These are phyloP conservation scores for Acomys russatus DNA, from an alignment of 2,797 vertebrate species.

Conservation along the genomic window DNA sequence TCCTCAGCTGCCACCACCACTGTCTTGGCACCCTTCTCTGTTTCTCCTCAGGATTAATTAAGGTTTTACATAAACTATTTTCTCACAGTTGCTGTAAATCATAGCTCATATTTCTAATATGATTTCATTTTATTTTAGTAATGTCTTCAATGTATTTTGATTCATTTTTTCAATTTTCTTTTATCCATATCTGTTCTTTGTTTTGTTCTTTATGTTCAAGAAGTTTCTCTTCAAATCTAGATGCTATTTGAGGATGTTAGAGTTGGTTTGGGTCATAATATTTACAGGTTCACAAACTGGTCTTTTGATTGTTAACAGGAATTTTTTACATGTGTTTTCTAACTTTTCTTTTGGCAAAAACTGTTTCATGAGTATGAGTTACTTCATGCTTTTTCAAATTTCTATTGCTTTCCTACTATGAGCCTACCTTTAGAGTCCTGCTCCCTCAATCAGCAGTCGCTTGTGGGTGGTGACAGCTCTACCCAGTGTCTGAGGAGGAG, in stretches of 20 bases:
- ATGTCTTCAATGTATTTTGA: neutral
- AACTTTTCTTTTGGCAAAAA: neutral
- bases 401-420: neutral
- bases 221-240: neutral
- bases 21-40: neutral
- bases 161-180: neutral
- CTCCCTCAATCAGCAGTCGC: too few relatives aligned
- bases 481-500: neutral
- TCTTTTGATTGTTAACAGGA: neutral
- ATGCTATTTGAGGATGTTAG: neutral
- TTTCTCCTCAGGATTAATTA: neutral
- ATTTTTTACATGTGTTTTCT: neutral
- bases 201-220: neutral
- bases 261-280: neutral
- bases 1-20: too few relatives aligned
- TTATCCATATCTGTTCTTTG: neutral
- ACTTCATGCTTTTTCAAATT: neutral
- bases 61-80: neutral
- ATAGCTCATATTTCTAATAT: neutral
- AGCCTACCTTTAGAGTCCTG: neutral
- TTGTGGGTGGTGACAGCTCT: neutral
- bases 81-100: neutral
- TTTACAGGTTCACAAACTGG: neutral
- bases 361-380: neutral
- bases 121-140: neutral